Conservation (phyloP, 1,140 invertebrate species). For the Pseudachorutes palmiensis region DNA sequence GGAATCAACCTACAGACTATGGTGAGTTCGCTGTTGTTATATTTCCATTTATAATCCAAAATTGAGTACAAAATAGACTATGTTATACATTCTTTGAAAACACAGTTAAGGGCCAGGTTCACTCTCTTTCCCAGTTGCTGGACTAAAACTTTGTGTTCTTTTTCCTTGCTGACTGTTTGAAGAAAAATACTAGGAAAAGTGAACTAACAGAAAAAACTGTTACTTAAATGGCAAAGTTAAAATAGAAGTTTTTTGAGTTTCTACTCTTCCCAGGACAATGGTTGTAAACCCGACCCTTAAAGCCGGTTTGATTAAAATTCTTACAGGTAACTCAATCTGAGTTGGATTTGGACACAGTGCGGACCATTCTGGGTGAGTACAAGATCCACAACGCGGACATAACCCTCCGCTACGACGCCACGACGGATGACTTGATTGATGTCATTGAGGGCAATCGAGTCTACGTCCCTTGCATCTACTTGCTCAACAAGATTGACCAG, state of each 20-base stretch:
- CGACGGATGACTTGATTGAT: conserved; percentile 95
- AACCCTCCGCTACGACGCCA: conserved; percentile 87
- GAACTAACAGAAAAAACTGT: no score
- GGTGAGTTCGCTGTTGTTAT: conserved; percentile 48
- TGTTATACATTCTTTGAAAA: no score
- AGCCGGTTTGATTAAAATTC: no score
- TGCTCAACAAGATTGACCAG: conserved; percentile 97
- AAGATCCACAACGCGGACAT: conserved; percentile 98
- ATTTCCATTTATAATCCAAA: neutral
- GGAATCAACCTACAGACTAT: conserved; percentile 83
- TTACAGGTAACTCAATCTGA: conserved; percentile 81
- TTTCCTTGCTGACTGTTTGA: no score
- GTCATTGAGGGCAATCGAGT: conserved; percentile 97
- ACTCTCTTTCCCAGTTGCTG: no score
- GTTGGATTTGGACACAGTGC: conserved; percentile 89
- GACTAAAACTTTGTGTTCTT: no score
- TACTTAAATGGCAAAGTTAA: neutral
- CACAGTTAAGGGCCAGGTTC: no score
- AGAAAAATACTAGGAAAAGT: no score
- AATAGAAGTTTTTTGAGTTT: conserved; percentile 4
- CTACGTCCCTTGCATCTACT: conserved; percentile 96
- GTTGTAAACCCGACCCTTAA: no score
- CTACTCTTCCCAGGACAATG: conserved; percentile 12
- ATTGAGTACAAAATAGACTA: no score
- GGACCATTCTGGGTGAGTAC: conserved; percentile 93